Evolutionary conservation across 1,140 invertebrate genomes (phyloP), one percentile per base, ranked within the genome.

Genomic region (Hycleus phaleratus): DNA sequence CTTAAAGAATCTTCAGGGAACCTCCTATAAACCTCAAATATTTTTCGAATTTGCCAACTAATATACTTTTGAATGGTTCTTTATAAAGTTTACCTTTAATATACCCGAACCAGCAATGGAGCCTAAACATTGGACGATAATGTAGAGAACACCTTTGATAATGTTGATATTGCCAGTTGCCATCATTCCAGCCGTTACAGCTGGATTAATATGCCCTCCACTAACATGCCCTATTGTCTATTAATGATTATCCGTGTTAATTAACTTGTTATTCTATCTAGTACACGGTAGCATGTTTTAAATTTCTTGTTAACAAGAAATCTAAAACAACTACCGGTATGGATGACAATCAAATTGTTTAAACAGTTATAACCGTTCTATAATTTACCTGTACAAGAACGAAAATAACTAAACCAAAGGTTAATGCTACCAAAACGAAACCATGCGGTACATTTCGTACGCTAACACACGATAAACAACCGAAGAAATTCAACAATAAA

Each of bases 171-270:
- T 86, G 11, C 91, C 87, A 12, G 87, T 85, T 5, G 86, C 83
- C 26, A 91, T 71, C 69, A 95, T 80, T 2, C 85, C 91, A 3
- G 79, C 75, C 0, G 92, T 94, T 9, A 95, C 91, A 0, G 92
- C 92, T 0, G 93, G 93, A 79, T 96, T 96, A 45, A 96, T 81
- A 71, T 95, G 93, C 25, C 89, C 91, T 0, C 93, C 94, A 49
- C 89, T 93, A 26, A 95, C 80, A 71, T 95, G 91, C 3, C 89
- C 91, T 54, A 96, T 82, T 18, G 83, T 78, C 86, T 90, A 73
- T 72, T 72, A 61, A 47, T 10, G 7, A 32, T 32, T 32, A 32
- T 32, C 32, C 18, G 18, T 18, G 32, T 54, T 24, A 11, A 24
- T 45, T 24, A 9, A 45, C 3, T 11, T 45, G n/a, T 2, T 18